Conservation (phyloP, 1,140 invertebrate genomes). For the Papilio xuthus region DNA sequence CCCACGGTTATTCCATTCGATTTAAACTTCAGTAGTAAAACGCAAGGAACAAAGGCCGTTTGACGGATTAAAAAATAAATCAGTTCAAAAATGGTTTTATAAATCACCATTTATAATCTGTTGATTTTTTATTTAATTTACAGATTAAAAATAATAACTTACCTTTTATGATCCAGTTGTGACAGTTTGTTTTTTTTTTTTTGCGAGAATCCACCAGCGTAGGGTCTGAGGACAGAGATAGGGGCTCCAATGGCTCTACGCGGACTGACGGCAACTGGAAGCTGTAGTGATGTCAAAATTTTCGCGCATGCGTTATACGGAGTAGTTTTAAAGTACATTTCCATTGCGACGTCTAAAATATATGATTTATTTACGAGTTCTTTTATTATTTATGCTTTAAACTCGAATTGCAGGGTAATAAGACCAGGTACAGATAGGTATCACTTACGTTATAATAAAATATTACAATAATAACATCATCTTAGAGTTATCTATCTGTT, state of each 20-base stretch:
- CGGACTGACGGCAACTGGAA: constrained; percentile 50
- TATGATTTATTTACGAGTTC: background rate
- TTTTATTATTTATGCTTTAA: background rate
- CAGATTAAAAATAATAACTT: constrained; percentile 8
- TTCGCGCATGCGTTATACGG: constrained; percentile 54
- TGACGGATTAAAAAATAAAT: background rate
- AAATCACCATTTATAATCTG: no score
- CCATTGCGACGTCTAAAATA: constrained; percentile 18
- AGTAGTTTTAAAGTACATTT: constrained; percentile 43
- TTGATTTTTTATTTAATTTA: background rate
- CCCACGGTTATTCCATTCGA: constrained; percentile 8
- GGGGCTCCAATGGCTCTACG: constrained; percentile 39
- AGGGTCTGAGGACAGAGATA: background rate
- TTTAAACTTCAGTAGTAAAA: constrained; percentile 22
- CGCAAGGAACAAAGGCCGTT: constrained; percentile 27
- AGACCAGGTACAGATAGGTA: no score
- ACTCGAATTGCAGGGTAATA: background rate
- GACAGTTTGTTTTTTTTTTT: constrained; percentile 33
- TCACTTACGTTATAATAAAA: no score
- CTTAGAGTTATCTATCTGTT: no score
- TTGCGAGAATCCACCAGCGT: background rate
- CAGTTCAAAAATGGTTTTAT: background rate
- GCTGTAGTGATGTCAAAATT: constrained; percentile 50
- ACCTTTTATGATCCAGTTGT: constrained; percentile 30
- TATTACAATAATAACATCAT: no score